These are phyloP conservation scores for Sebastes goodei DNA, from an alignment of 2,797 vertebrate genomes.

Conservation along the genomic window DNA sequence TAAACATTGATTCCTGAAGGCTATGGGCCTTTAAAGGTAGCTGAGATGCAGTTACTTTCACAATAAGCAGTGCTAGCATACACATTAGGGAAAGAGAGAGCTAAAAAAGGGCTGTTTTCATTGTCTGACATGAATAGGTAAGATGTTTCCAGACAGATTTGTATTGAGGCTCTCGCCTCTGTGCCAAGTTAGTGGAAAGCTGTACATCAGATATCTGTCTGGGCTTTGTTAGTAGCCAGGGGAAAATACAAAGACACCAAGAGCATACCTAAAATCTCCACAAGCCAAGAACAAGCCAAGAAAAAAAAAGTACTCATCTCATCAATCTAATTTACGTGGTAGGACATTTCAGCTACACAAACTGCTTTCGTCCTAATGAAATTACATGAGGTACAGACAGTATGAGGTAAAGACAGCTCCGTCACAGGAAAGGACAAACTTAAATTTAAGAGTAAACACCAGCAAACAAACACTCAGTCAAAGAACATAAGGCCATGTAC, in stretches of 20 bases:
- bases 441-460: not conserved
- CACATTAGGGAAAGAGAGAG: not conserved
- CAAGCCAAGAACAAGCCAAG: not conserved
- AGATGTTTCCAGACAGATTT: conserved; percentile 25
- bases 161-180: conserved; percentile 22
- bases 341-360: not conserved
- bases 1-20: conserved; percentile 54
- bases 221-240: not conserved
- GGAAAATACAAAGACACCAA: not conserved
- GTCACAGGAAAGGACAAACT: conserved; percentile 11
- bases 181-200: conserved; percentile 38
- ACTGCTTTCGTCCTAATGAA: conserved; percentile 10
- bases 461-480: not conserved
- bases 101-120: conserved; percentile 5
- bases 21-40: conserved; percentile 19
- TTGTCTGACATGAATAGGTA: conserved; percentile 20
- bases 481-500: not conserved
- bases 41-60: conserved; percentile 12
- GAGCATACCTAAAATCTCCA: not conserved
- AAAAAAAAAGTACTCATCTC: not conserved
- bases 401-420: not conserved
- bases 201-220: conserved; percentile 21
- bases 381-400: not conserved
- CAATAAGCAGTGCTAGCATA: not conserved
- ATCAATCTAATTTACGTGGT: conserved; percentile 10